Evolutionary conservation across 1,140 invertebrate species (phyloP), one percentile per base, ranked within the genome.

Genomic region (Anoplolepis gracilipes): DNA sequence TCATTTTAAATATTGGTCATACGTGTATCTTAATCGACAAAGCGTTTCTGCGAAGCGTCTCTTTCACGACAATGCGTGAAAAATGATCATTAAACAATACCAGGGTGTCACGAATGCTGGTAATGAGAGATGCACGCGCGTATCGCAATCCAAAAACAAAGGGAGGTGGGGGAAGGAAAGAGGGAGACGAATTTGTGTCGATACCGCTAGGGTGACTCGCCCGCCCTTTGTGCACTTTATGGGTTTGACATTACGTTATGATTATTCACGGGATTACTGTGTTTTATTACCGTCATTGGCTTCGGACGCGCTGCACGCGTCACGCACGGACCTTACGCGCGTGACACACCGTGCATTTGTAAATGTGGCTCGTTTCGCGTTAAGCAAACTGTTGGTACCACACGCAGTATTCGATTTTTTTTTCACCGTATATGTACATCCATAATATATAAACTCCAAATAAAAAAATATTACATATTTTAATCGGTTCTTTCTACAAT

Each of bases 211-310:
- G 88, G 86, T 85, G 73, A 33, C 57, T 76, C 69, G 73, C 28
- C 69, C 77, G 85, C 84, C 90, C 92, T 93, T 94, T 93, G 93
- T 94, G 92, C 92, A 90, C 90, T 94, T 94, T 94, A 94, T 93
- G 93, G 92, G 90, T 84, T 86, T 92, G 90, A 92, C 93, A 93
- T 92, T 88, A 90, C 92, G 92, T 93, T 93, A 91, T 93, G 93
- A 94, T 94, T 94, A 94, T 94, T 94, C 93, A 94, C 94, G 94
- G 93, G 85, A 91, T 91, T 87, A 88, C 93, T 94, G 94, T 93
- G 92, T 94, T 94, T 94, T 94, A 94, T 94, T 93, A 92, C 84
- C 70, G 36, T 11, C 36, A 70, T 85, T 73, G 69, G 69, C 76
- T 73, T 53, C 62, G 55, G 69, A 82, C 36, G 42, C 65, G 30